Conservation (phyloP, 2,113 vertebrate species). For the Chaenocephalus aceratus region DNA sequence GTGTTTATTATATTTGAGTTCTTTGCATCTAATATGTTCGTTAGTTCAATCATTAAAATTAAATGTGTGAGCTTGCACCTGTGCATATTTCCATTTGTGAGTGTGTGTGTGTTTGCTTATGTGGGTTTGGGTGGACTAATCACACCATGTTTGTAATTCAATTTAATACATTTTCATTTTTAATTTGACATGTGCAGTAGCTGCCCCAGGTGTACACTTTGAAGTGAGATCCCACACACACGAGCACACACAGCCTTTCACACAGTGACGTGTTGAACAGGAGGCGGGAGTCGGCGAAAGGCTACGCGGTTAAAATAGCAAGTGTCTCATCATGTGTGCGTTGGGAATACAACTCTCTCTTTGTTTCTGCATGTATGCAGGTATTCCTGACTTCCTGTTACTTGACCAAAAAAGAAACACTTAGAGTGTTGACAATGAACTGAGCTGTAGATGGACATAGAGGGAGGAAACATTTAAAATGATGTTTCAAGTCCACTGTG, state of each 20-base stretch:
- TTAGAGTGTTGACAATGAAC: not conserved
- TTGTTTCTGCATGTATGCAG: not conserved
- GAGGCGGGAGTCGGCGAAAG: slow-evolving; percentile 39
- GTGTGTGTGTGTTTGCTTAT: slow-evolving; percentile 9
- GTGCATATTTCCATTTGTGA: slow-evolving; percentile 34
- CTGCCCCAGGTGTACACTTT: slow-evolving; percentile 72
- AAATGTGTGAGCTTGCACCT: slow-evolving; percentile 59
- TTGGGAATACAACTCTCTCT: slow-evolving; percentile 10
- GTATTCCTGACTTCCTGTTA: slow-evolving; percentile 41
- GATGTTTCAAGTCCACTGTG: not conserved
- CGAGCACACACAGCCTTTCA: slow-evolving; percentile 21
- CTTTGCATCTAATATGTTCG: slow-evolving; percentile 6
- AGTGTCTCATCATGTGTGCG: slow-evolving; percentile 25
- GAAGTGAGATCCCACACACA: slow-evolving; percentile 46
- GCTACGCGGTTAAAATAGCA: slow-evolving; percentile 43
- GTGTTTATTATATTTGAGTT: not conserved
- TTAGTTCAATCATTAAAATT: slow-evolving; percentile 38
- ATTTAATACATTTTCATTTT: slow-evolving; percentile 62
- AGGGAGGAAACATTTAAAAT: slow-evolving; percentile 9
- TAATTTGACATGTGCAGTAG: slow-evolving; percentile 55
- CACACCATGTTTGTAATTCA: slow-evolving; percentile 45
- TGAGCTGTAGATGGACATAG: not conserved
- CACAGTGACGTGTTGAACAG: slow-evolving; percentile 27
- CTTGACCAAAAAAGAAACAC: slow-evolving; percentile 13
- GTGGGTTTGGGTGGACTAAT: slow-evolving; percentile 43